Conservation (phyloP, 2,113 vertebrate genomes). For the Eidolon helvum region DNA sequence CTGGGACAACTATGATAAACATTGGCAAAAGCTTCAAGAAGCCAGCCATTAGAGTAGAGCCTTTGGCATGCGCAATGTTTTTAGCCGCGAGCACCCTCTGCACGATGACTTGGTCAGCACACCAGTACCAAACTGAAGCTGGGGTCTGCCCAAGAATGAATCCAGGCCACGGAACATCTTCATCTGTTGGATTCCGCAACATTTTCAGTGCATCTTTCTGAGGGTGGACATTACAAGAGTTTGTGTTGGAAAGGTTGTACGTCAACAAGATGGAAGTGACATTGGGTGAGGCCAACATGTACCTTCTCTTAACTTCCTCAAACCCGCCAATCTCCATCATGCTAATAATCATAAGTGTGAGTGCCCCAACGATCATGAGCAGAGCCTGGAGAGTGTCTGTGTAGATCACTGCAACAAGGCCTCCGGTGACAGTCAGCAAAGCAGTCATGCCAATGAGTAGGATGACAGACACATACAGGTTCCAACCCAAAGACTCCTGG, state of each 20-base stretch:
- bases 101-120: constrained; percentile 98
- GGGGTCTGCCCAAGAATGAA: constrained; percentile 97
- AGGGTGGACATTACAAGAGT: constrained; percentile 91
- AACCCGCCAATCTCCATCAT: constrained; percentile 93
- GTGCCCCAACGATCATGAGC: constrained; percentile 96
- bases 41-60: constrained; percentile 97
- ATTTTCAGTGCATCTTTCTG: constrained; percentile 92
- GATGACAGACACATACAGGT: constrained; percentile 95
- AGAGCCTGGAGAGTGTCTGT: constrained; percentile 97
- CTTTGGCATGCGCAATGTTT: constrained; percentile 96
- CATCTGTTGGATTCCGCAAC: constrained; percentile 93
- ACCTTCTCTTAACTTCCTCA: constrained; percentile 93
- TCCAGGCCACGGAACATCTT: constrained; percentile 98
- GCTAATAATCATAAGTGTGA: constrained; percentile 94
- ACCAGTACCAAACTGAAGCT: constrained; percentile 99
- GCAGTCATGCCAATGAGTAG: constrained; percentile 97
- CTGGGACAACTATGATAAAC: constrained; percentile 98
- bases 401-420: constrained; percentile 97
- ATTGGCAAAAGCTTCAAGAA: constrained; percentile 96
- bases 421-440: constrained; percentile 95
- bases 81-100: constrained; percentile 97
- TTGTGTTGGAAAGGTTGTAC: constrained; percentile 91
- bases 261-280: constrained; percentile 90
- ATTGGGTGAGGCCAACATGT: constrained; percentile 95
- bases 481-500: constrained; percentile 98